Base-by-base conservation (phyloP, 2,888 invertebrate species). In the Rambutsinella grinnellia region DNA sequence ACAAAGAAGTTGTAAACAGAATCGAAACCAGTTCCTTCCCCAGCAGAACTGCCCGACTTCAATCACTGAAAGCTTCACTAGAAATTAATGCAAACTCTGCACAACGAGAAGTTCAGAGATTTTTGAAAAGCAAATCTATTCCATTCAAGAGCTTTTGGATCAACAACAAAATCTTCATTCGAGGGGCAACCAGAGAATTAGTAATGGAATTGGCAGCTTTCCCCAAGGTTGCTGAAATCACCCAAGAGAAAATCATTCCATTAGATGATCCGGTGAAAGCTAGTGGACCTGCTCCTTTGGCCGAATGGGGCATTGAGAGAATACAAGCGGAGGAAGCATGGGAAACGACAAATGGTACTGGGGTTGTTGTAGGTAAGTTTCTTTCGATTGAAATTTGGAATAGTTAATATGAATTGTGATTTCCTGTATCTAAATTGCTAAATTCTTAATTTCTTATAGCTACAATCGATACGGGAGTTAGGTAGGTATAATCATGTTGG, bases 271-370 rank as follows among this genome's bases (percentile, higher is more conserved):
- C 60, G 21, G 24, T 51, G 1, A 15, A 10, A 17, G 15, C 23
- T 24, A 17, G 6, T 6, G 51, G 6, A 2, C 49, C 60, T 36
- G 28, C 47, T 51, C 60, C 60, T 23, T 27, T 60, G 15, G 61
- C 51, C 2, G 61, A 70, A 62, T 70, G 70, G 70, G 54, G 54
- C 8, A 60, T 69, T 60, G 53, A 49, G 27, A 60, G 24, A 23
- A 69, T 60, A 17, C 24, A 67, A 19, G 67, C 67, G 47, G 56
- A 56, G 21, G 67, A 10, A 15, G 67, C 67, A n/a, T 67, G 67
- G 67, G 26, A 26, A n/a, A 56, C 3, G n/a, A 17, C 47, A 13
- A 23, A 57, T 21, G 67, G 67, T 26, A 57, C 47, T 47, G 67
- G 67, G 8, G 47, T 67, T 15, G 67, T 67, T 15, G 57, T 67